A percentile compares a stretch with the other conserved stretches of the same genome.
Conservation (phyloP, 2,888 invertebrate species). For the Meteorus cinctellus region DNA sequence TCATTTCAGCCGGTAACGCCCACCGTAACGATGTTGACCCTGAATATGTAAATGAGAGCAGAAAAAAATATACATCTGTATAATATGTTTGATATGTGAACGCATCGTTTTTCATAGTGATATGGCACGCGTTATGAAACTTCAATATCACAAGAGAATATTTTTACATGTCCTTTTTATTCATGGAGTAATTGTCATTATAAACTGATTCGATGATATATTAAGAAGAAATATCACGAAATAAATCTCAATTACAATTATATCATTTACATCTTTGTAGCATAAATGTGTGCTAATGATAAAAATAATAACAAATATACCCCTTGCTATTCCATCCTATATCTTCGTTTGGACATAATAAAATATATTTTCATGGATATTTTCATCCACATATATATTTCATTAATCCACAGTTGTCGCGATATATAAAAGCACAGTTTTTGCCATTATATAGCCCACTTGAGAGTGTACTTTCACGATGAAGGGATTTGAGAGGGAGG, state of each 20-base stretch:
- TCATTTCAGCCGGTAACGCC: slow-evolving; percentile 59
- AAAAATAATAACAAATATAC: no score
- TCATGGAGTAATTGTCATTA: no score
- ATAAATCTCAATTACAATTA: no score
- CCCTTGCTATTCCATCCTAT: no score
- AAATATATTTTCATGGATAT: not conserved
- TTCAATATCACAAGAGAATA: no score
- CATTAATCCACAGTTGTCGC: slow-evolving; percentile 3
- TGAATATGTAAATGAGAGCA: not conserved
- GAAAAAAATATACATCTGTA: not conserved
- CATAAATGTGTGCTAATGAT: no score
- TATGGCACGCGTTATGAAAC: no score
- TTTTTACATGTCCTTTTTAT: no score
- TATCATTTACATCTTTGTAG: no score
- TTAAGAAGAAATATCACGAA: no score
- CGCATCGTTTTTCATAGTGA: no score
- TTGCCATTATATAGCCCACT: slow-evolving; percentile 45
- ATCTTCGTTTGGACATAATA: not conserved
- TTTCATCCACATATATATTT: slow-evolving; percentile 9
- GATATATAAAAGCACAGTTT: slow-evolving; percentile 40
- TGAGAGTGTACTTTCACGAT: slow-evolving; percentile 16
- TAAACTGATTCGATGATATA: no score
- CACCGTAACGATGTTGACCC: slow-evolving; percentile 46
- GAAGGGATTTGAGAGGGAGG: slow-evolving; percentile 12
- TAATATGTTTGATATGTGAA: not conserved